Evolutionary conservation across 2,888 invertebrate genomes (phyloP).

Genomic region (Drymonia ruficornis): DNA sequence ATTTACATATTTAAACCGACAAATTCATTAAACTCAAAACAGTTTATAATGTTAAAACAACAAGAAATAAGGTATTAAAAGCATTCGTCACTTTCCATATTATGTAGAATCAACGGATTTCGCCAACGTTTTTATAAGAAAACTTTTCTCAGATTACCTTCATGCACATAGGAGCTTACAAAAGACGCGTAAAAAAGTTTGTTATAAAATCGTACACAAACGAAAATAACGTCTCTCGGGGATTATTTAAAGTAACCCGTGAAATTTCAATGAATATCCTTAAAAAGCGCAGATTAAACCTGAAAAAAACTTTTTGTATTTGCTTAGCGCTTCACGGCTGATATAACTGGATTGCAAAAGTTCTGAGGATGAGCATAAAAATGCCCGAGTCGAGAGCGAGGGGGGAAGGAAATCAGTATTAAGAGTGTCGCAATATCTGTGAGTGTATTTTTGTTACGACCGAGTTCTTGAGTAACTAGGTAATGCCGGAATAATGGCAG

Average conservation of each 20-base stretch:
- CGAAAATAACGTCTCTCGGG: conserved; percentile 59
- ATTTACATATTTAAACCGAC: conserved; percentile 37
- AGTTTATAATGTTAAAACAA: neutral
- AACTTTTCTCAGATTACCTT: conserved; percentile 29
- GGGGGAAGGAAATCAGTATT: conserved; percentile 73
- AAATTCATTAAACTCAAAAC: neutral
- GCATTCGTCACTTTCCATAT: neutral
- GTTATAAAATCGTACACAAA: conserved; percentile 48
- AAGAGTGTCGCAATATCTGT: conserved; percentile 74
- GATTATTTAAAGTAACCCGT: conserved; percentile 79
- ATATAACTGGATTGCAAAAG: conserved; percentile 85
- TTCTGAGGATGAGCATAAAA: conserved; percentile 82
- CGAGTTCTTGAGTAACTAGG: conserved; percentile 63
- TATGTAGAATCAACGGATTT: conserved; percentile 4
- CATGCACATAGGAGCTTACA: conserved; percentile 35
- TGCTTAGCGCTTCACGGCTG: conserved; percentile 81
- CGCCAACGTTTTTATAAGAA: conserved; percentile 14
- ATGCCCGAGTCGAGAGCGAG: conserved; percentile 68
- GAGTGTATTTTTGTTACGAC: conserved; percentile 70
- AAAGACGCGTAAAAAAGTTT: conserved; percentile 34
- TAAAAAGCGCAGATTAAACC: conserved; percentile 81
- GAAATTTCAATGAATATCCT: conserved; percentile 81
- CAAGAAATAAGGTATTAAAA: too few species aligned
- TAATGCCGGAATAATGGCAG: conserved; percentile 55
- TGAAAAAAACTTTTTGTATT: conserved; percentile 80